These are phyloP conservation scores for Julus scanicus DNA, from an alignment of 2,888 invertebrate species.

Conservation along the genomic window DNA sequence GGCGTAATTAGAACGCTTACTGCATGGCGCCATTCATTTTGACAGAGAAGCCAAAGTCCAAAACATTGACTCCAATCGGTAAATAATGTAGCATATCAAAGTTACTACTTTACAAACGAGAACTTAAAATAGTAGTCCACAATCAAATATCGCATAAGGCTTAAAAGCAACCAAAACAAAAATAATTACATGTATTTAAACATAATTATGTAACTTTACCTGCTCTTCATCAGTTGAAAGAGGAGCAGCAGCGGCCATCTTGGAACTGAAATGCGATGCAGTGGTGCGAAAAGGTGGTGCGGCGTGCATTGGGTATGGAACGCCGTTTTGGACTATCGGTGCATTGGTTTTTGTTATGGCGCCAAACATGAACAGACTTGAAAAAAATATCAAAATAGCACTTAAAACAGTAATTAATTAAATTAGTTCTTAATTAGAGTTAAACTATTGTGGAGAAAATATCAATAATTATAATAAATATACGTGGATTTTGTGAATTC, in stretches of 20 bases:
- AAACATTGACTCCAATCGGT: background rate
- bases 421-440: too few relatives aligned
- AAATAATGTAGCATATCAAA: background rate
- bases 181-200: background rate
- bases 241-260: conserved; percentile 16
- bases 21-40: conserved; percentile 22
- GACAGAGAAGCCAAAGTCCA: conserved; percentile 38
- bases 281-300: background rate
- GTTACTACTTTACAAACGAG: background rate
- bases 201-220: conserved; percentile 23
- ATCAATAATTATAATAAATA: too few relatives aligned
- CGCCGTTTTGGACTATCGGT: background rate
- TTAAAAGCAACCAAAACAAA: background rate
- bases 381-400: too few relatives aligned
- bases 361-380: too few relatives aligned
- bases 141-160: background rate
- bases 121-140: conserved; percentile 7
- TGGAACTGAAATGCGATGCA: background rate
- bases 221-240: conserved; percentile 24
- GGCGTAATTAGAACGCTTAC: conserved; percentile 23
- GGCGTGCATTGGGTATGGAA: background rate
- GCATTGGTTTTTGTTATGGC: too few relatives aligned
- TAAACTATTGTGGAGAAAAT: too few relatives aligned
- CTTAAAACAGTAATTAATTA: too few relatives aligned
- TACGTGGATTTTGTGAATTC: too few relatives aligned